These are phyloP conservation scores for Cephus pygmeus DNA, from an alignment of 2,888 invertebrate species.

Conservation along the genomic window DNA sequence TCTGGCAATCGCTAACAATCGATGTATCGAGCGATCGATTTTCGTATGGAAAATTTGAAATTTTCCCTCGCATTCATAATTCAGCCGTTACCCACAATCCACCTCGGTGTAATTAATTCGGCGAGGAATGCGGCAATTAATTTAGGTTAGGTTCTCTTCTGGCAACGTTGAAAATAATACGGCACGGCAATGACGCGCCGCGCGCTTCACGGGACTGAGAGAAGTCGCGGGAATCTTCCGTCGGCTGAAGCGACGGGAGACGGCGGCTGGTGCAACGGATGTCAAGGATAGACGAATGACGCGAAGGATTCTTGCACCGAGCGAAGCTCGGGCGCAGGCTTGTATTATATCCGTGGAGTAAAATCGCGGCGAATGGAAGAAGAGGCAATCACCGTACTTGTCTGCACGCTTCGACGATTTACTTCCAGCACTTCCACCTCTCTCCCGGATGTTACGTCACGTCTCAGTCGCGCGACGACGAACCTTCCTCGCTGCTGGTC, in stretches of 20 bases:
- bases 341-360: neutral
- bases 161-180: neutral
- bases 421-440: conserved; percentile 37
- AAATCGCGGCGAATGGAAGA: conserved; percentile 12
- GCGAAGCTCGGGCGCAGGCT: neutral
- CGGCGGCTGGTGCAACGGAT: neutral
- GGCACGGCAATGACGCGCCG: neutral
- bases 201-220: neutral
- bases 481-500: conserved; percentile 1
- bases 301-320: neutral
- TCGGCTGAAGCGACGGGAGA: neutral
- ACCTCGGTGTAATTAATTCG: neutral
- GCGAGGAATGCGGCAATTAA: neutral
- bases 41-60: neutral
- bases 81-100: neutral
- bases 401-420: conserved; percentile 51
- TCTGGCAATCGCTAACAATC: neutral
- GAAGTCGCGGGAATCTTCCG: neutral
- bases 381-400: conserved; percentile 41
- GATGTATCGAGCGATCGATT: neutral
- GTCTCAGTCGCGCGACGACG: conserved; percentile 11
- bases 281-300: neutral
- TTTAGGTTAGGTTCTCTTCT: neutral
- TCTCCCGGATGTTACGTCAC: conserved; percentile 61
- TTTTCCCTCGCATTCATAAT: neutral